These are phyloP conservation scores for Crioceris asparagi DNA, from an alignment of 2,888 invertebrate species.

Conservation along the genomic window DNA sequence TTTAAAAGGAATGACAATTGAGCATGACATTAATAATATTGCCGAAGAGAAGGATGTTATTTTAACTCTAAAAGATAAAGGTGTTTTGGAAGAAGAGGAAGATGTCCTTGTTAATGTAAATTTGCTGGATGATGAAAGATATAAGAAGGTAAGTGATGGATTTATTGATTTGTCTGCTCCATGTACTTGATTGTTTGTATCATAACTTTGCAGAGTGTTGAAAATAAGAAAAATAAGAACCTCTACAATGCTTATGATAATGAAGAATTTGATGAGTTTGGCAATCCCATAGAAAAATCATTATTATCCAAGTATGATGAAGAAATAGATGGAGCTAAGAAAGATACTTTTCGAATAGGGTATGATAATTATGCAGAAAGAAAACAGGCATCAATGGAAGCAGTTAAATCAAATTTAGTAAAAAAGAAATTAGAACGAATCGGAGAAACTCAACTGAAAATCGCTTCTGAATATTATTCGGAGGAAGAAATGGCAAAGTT, in stretches of 20 bases:
- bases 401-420: conserved; percentile 49
- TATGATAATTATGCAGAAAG: conserved; percentile 47
- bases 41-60: conserved; percentile 77
- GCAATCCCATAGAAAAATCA: conserved; percentile 51
- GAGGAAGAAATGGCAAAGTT: conserved; percentile 78
- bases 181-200: neutral
- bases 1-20: conserved; percentile 73
- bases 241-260: conserved; percentile 83
- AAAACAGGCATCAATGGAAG: conserved; percentile 39
- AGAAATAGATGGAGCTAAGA: conserved; percentile 68
- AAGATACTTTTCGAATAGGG: conserved; percentile 67
- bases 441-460: conserved; percentile 49
- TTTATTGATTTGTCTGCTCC: neutral
- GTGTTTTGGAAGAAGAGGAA: conserved; percentile 67
- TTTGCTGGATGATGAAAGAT: conserved; percentile 73
- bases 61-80: conserved; percentile 88
- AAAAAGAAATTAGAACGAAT: conserved; percentile 66
- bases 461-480: conserved; percentile 84
- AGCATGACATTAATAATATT: conserved; percentile 62
- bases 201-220: conserved; percentile 51
- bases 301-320: conserved; percentile 91
- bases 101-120: conserved; percentile 91
- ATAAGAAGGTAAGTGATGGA: conserved; percentile 50
- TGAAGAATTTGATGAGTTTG: conserved; percentile 58
- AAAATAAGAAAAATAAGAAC: conserved; percentile 72